phyloP scores from a whole-genome alignment of 1,140 invertebrate species.

The Zaprionus davidi region DNA sequence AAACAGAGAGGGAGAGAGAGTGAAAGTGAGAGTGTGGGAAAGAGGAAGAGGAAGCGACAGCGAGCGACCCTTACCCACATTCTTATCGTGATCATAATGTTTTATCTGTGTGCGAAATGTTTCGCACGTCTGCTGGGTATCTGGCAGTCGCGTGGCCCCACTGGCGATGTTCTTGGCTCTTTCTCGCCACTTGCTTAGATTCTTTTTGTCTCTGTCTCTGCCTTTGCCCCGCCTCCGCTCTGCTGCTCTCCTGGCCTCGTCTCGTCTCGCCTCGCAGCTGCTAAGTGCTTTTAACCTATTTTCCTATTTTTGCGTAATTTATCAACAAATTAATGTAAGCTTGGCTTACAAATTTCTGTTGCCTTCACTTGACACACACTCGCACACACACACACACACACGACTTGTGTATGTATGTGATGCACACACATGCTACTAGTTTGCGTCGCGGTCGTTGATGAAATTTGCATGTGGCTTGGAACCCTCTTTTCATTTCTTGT shows the following conservation, averaged over 20 bases:
- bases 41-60: neutral
- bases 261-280: conserved; percentile 25
- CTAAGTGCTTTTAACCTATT: conserved; percentile 77
- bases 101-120: neutral
- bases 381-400: conserved; percentile 15
- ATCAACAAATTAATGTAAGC: conserved; percentile 79
- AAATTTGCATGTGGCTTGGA: conserved; percentile 66
- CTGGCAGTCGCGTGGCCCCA: neutral
- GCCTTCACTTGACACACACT: conserved; percentile 41
- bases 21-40: neutral
- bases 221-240: no score
- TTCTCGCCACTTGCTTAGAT: neutral
- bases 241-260: neutral
- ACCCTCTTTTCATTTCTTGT: conserved; percentile 31
- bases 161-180: neutral
- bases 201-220: no score
- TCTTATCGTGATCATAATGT: conserved; percentile 5
- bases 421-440: conserved; percentile 25
- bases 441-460: conserved; percentile 43
- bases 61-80: neutral
- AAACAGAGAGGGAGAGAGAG: neutral
- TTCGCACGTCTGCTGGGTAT: neutral
- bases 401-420: neutral
- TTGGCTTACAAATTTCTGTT: conserved; percentile 49
- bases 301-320: conserved; percentile 74